Percentiles rank a stretch among this genome's conserved stretches.
Evolutionary conservation across 2,113 vertebrate species (phyloP).

Genomic region (Ammodytes marinus): DNA sequence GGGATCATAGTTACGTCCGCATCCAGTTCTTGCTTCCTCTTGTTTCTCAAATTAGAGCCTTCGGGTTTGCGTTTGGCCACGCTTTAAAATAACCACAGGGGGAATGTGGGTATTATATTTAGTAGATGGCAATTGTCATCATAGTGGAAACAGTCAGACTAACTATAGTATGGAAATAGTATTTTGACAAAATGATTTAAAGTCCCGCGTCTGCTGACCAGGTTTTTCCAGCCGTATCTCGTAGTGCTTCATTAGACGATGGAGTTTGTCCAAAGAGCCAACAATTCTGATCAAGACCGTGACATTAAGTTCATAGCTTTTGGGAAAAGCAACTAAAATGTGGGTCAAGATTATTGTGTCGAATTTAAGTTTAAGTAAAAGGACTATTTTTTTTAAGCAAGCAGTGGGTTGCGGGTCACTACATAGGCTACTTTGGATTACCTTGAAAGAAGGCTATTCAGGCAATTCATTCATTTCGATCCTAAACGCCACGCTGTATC

Average conservation of each 20-base stretch:
- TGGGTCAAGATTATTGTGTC: not conserved
- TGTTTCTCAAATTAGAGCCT: conserved; percentile 70
- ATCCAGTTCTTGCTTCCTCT: conserved; percentile 67
- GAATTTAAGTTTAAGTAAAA: no score
- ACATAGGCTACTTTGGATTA: no score
- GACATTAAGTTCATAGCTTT: not conserved
- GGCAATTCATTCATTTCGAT: no score
- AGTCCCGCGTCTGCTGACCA: not conserved
- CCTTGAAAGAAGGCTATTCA: no score
- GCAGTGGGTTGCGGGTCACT: no score
- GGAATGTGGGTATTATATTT: not conserved
- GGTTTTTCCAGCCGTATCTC: not conserved
- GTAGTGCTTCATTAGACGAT: not conserved
- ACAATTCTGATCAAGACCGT: no score
- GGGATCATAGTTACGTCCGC: conserved; percentile 38
- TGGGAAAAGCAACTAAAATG: not conserved
- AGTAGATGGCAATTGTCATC: not conserved
- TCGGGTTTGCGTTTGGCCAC: conserved; percentile 40
- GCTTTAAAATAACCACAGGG: conserved; percentile 37
- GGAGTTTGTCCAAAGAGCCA: not conserved
- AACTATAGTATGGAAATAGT: not conserved
- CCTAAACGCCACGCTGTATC: no score
- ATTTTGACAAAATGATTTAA: not conserved
- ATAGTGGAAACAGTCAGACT: not conserved
- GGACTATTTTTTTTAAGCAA: no score